These are phyloP conservation scores for Paracyclopina nana DNA, from an alignment of 1,140 invertebrate species.

Conservation along the genomic window DNA sequence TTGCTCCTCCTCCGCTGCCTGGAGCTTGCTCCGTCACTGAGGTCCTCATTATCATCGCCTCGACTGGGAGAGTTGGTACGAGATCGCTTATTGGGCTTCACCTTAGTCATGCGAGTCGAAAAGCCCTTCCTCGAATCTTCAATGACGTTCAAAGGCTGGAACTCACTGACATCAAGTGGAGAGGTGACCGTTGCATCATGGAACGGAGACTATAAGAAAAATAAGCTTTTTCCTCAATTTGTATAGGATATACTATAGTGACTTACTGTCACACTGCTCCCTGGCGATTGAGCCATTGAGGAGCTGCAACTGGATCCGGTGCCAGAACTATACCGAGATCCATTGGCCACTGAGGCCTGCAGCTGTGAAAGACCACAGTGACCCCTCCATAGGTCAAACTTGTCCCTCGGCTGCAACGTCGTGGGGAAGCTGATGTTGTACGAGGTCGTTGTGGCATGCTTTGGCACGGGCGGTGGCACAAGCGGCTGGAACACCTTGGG, in stretches of 20 bases:
- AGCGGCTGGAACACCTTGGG: neutral
- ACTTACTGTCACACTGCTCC: neutral
- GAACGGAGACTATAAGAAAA: neutral
- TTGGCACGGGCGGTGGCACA: neutral
- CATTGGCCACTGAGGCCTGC: neutral
- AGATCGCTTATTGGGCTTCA: neutral
- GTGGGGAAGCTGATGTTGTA: conserved; percentile 10
- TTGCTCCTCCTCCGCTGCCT: neutral
- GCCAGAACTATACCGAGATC: too few relatives aligned
- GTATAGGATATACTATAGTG: neutral
- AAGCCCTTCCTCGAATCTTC: too few relatives aligned
- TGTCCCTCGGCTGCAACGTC: neutral
- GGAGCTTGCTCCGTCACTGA: neutral
- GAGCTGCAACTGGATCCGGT: too few relatives aligned
- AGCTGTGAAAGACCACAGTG: neutral
- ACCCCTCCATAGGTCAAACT: neutral
- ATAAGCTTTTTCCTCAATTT: neutral
- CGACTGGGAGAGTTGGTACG: neutral
- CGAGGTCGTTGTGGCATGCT: conserved; percentile 1
- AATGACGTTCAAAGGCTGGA: conserved; percentile 1
- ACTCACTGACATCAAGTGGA: neutral
- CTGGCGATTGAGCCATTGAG: neutral
- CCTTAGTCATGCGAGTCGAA: too few relatives aligned
- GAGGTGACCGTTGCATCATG: neutral
- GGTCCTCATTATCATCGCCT: neutral